Evolutionary conservation across 2,797 vertebrate species (phyloP).

Genomic region (Eutrigla gurnardus): DNA sequence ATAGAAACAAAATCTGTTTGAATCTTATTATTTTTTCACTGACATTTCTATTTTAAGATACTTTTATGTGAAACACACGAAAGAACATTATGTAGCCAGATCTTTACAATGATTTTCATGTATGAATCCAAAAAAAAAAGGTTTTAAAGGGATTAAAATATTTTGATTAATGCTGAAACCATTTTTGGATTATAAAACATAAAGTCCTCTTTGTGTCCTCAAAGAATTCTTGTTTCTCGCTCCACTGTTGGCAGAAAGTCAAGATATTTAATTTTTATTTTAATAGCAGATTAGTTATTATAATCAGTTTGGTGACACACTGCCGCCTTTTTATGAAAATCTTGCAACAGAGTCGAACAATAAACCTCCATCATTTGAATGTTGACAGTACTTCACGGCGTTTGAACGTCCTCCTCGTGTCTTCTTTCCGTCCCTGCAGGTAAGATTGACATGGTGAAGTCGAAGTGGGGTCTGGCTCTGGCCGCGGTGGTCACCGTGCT

Average conservation of each 20-base stretch:
- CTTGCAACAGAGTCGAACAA: not conserved
- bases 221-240: not conserved
- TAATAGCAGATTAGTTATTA: not conserved
- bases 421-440: conserved; percentile 79
- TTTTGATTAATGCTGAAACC: not conserved
- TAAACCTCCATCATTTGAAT: not conserved
- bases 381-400: too few species aligned
- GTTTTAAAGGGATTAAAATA: not conserved
- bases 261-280: not conserved
- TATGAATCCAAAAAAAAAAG: not conserved
- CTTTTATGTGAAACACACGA: not conserved
- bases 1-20: not conserved
- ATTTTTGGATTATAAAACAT: not conserved
- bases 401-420: not conserved
- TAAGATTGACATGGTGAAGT: conserved; percentile 99
- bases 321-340: not conserved
- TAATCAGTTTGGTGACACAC: not conserved
- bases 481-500: conserved; percentile 97
- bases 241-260: not conserved
- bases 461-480: conserved; percentile 97
- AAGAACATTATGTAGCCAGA: not conserved
- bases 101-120: not conserved
- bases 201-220: not conserved
- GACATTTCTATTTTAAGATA: too few species aligned
- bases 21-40: not conserved